Conservation (phyloP, 2,113 vertebrate genomes). For the Dromas ardeola region DNA sequence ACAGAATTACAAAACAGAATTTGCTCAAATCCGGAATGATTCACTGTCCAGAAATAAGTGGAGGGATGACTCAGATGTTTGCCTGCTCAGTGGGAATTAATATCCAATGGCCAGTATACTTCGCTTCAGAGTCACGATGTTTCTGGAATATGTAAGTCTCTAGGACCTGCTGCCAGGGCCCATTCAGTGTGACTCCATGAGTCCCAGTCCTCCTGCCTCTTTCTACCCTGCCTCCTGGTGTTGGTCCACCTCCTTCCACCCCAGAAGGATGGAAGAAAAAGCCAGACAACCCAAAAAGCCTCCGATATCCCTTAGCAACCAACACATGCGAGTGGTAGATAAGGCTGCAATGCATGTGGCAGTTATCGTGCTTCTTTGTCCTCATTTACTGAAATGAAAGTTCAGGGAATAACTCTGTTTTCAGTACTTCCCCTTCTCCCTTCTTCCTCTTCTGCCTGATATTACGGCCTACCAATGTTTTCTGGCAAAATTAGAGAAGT, state of each 20-base stretch:
- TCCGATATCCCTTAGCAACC: background rate
- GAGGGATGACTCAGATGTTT: background rate
- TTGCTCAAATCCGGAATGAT: background rate
- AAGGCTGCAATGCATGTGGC: background rate
- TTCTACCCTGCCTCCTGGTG: background rate
- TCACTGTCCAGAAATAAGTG: background rate
- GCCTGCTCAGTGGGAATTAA: background rate
- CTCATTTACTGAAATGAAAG: background rate
- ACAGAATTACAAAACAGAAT: background rate
- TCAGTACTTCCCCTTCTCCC: background rate
- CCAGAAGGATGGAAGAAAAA: background rate
- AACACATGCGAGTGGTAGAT: accelerated
- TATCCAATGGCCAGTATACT: background rate
- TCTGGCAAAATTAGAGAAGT: background rate
- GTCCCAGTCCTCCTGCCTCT: background rate
- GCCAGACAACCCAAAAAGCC: background rate
- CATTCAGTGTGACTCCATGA: background rate
- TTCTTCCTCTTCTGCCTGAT: background rate
- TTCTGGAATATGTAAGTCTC: background rate
- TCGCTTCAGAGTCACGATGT: background rate
- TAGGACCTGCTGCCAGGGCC: background rate
- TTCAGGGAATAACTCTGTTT: background rate
- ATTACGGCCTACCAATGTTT: background rate
- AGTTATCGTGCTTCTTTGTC: background rate
- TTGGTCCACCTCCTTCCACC: background rate